Evolutionary conservation across 2,888 invertebrate genomes (phyloP).

Genomic region (Trisateles emortualis): DNA sequence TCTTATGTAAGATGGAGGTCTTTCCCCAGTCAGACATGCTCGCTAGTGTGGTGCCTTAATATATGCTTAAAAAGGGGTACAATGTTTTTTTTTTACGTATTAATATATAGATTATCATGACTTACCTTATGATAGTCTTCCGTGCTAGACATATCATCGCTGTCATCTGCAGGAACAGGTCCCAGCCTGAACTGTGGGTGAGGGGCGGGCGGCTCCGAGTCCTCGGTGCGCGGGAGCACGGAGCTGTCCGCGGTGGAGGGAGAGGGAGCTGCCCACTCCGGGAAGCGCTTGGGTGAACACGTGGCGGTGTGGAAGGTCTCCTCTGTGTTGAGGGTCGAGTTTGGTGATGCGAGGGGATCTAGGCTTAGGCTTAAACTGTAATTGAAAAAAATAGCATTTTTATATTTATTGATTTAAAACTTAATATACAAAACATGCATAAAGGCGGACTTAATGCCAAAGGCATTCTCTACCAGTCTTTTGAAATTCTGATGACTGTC

Average conservation of each 20-base stretch:
- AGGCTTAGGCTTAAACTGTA: conserved; percentile 90
- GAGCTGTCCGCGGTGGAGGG: conserved; percentile 47
- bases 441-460: too few species aligned
- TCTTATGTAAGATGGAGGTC: too few species aligned
- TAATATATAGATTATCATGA: neutral
- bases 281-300: conserved; percentile 71
- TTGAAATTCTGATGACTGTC: too few species aligned
- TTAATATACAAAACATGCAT: too few species aligned
- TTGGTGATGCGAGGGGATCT: conserved; percentile 83
- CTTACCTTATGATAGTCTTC: conserved; percentile 85
- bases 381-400: too few species aligned
- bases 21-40: too few species aligned
- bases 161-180: conserved; percentile 82
- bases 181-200: conserved; percentile 69
- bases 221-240: conserved; percentile 20
- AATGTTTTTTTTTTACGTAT: too few species aligned
- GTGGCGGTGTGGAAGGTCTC: conserved; percentile 93
- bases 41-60: too few species aligned
- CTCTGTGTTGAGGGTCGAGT: conserved; percentile 82
- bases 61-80: too few species aligned
- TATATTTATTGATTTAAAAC: too few species aligned
- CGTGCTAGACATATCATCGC: conserved; percentile 87
- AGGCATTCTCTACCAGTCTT: too few species aligned
- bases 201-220: conserved; percentile 31
- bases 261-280: conserved; percentile 49